Conservation (phyloP, 2,113 vertebrate genomes). For the Varanus salvator region DNA sequence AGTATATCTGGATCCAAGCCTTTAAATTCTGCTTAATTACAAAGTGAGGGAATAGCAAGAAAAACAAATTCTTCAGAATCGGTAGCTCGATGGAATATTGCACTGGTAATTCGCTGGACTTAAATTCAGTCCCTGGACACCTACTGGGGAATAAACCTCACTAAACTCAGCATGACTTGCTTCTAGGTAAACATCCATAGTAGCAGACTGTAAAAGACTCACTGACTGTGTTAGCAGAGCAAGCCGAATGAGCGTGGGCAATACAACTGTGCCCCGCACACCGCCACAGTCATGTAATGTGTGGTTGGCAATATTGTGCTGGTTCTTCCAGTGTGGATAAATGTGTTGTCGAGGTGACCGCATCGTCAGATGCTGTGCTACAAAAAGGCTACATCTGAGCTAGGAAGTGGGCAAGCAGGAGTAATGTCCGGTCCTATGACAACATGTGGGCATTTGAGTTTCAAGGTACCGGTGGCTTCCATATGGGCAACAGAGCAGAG, state of each 20-base stretch:
- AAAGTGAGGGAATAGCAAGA: conserved; percentile 44
- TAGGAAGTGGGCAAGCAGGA: background rate
- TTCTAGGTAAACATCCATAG: background rate
- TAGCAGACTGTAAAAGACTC: background rate
- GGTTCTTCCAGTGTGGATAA: background rate
- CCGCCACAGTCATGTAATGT: background rate
- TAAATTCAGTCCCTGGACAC: background rate
- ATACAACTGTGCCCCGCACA: background rate
- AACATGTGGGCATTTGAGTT: background rate
- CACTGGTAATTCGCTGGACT: conserved; percentile 25
- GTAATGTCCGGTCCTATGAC: background rate
- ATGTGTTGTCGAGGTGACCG: background rate
- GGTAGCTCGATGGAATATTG: conserved; percentile 38
- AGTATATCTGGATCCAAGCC: background rate
- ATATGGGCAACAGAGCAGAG: background rate
- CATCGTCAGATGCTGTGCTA: background rate
- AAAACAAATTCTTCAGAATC: conserved; percentile 45
- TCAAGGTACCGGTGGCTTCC: background rate
- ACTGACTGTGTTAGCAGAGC: background rate
- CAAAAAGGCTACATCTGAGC: background rate
- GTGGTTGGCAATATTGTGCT: background rate
- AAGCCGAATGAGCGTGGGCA: background rate
- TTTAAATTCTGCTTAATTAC: conserved; percentile 51
- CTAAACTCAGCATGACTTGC: background rate
- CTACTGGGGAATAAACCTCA: background rate